phyloP scores from a whole-genome alignment of 2,113 vertebrate species.

The Sciurus niger region DNA sequence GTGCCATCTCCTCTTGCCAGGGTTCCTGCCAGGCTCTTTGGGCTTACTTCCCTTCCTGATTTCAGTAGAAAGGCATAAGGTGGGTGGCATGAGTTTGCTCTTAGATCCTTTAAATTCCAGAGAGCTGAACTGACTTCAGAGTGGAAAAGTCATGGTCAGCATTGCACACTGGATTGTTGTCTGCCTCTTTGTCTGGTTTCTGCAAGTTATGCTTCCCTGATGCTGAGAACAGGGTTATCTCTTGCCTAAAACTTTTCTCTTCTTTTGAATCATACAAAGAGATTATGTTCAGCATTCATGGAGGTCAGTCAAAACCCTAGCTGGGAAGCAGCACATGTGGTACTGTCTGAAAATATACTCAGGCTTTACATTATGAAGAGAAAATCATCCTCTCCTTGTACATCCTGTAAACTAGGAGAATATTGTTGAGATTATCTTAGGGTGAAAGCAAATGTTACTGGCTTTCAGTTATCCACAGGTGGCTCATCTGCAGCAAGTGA shows the following conservation, averaged over 20 bases:
- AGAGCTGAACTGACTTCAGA: conserved; percentile 24
- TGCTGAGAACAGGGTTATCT: neutral
- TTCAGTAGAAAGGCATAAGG: neutral
- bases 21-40: neutral
- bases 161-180: neutral
- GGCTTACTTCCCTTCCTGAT: neutral
- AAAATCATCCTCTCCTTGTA: neutral
- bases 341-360: neutral
- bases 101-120: neutral
- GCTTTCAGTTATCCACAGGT: neutral
- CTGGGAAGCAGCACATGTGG: neutral
- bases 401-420: neutral
- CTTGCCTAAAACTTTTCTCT: neutral
- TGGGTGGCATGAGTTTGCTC: neutral
- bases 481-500: neutral
- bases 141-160: conserved; percentile 39
- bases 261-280: neutral
- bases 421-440: neutral
- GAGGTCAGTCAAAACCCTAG: neutral
- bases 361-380: conserved; percentile 37
- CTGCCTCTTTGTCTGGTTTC: neutral
- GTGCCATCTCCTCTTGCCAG: neutral
- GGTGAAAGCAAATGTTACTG: neutral
- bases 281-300: neutral
- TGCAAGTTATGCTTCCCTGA: neutral